These are phyloP conservation scores for Nansenia antarctica DNA, from an alignment of 2,113 vertebrate genomes.

Conservation along the genomic window DNA sequence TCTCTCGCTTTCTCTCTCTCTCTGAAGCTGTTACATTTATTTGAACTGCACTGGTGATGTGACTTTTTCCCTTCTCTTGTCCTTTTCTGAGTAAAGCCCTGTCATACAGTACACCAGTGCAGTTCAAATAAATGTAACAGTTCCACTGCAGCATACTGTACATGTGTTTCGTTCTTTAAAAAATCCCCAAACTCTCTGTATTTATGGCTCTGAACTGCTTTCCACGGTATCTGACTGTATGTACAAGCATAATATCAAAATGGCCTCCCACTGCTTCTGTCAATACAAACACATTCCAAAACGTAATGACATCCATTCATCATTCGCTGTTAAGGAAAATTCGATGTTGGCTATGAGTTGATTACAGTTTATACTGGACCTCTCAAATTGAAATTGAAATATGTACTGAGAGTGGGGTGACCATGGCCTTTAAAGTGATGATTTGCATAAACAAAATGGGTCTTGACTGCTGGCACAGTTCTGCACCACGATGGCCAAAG, in stretches of 20 bases:
- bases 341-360: conserved; percentile 25
- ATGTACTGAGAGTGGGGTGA: conserved; percentile 2
- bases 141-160: too few relatives aligned
- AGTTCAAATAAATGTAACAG: too few relatives aligned
- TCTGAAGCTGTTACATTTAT: conserved; percentile 47
- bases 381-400: conserved; percentile 29
- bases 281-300: background rate
- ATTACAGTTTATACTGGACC: conserved; percentile 1
- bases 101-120: conserved; percentile 23
- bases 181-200: too few relatives aligned
- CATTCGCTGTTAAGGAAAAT: conserved; percentile 16
- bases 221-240: too few relatives aligned
- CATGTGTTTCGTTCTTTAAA: background rate
- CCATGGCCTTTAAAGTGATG: conserved; percentile 39
- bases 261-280: background rate
- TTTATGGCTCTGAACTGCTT: too few relatives aligned
- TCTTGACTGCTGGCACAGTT: conserved; percentile 53
- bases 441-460: conserved; percentile 58
- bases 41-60: conserved; percentile 26
- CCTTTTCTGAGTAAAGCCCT: conserved; percentile 15
- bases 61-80: conserved; percentile 19
- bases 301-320: background rate
- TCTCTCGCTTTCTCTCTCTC: background rate
- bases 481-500: conserved; percentile 43
- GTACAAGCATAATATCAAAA: too few relatives aligned